Evolutionary conservation across 2,113 vertebrate species (phyloP), one percentile per base, ranked within the genome.

Genomic region (Acanthisitta chloris): DNA sequence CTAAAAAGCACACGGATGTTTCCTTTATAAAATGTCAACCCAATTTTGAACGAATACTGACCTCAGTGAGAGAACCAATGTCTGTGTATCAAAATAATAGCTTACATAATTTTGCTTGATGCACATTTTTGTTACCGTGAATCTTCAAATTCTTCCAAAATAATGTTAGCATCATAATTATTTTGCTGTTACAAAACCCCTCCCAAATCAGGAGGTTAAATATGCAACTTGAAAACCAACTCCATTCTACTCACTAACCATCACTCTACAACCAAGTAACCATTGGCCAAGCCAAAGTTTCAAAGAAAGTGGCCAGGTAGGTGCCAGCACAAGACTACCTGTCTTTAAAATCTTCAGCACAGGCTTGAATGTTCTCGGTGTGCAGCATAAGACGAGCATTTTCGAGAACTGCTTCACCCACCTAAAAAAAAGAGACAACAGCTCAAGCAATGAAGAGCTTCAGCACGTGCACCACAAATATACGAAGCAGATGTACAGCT

Each of bases 331-430:
- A 61, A 28, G 4, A 8, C 97, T 98, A 98, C 98, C 99, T 99
- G 74, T 99, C 98, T 93, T 99, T 99, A 80, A 99, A 99, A 94
- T 99, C 99, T 82, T 99, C 99, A 0, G 98, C 99, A 14, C 97
- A 99, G 42, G 99, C 99, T 96, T 99, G 99, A 77, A 98, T 95
- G 26, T 99, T 99, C 94, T 99, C 99, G 0, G 98, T 99, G 97
- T 99, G 99, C 74, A 99, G 98, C 98, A 99, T 98, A 61, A 99
- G 98, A 31, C 98, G 98, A 69, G 99, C 99, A 8, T 99, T 99
- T 94, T 99, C 98, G 92, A 99, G 95, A 92, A 99, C 99, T 7
- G 98, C 98, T 93, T 99, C 99, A 1, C 99, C 99, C 81, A 99
- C 99, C 99, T 99, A 94, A 42, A 96, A 94, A 9, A 74, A 91